Conservation (phyloP, 2,113 vertebrate species). For the Atrichornis clamosus region DNA sequence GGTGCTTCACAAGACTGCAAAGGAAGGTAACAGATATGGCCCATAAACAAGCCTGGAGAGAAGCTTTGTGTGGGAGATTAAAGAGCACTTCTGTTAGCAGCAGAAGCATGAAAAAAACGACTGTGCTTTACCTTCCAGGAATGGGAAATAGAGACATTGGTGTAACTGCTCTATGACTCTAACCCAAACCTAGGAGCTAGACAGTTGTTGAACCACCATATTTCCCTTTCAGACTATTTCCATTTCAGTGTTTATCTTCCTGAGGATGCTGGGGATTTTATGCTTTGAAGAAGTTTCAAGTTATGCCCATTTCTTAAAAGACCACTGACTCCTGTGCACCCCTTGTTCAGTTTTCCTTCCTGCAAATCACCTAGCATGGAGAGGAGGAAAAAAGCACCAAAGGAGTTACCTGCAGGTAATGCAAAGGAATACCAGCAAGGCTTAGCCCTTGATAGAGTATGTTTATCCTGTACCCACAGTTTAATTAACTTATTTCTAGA, state of each 20-base stretch:
- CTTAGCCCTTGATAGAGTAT: background rate
- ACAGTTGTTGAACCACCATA: rapidly evolving
- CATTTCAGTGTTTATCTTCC: background rate
- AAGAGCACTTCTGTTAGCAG: background rate
- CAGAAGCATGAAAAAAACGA: background rate
- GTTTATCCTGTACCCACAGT: background rate
- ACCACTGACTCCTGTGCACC: background rate
- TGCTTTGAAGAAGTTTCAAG: background rate
- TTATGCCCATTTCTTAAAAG: background rate
- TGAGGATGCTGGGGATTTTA: background rate
- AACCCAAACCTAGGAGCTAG: background rate
- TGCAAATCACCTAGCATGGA: background rate
- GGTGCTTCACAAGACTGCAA: background rate
- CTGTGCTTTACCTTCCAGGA: background rate
- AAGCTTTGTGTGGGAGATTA: background rate
- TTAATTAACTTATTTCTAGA: background rate
- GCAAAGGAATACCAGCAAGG: background rate
- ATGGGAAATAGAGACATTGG: background rate
- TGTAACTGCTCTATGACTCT: background rate
- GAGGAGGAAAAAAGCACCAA: background rate
- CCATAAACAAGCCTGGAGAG: background rate
- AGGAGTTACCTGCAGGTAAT: background rate
- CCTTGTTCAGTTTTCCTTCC: background rate
- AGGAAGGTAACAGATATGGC: background rate
- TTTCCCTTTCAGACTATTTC: background rate